Base-by-base conservation (phyloP, 2,797 vertebrate genomes). In the Channa striata region DNA sequence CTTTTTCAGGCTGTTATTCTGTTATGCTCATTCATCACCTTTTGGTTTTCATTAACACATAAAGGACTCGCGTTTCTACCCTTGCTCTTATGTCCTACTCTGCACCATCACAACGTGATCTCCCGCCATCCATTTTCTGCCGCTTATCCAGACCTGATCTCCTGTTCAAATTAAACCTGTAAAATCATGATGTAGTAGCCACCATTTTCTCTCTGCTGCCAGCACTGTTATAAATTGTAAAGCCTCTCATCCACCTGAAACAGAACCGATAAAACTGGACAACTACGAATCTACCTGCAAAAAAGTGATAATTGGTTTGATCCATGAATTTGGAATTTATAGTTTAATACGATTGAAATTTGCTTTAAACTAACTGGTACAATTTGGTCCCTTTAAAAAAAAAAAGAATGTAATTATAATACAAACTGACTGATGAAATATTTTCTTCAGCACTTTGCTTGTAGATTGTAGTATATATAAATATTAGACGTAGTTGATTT, bases 11-110 rank as follows among this genome's bases (percentile, higher is more conserved):
- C 43, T 14, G 46, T 72, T 49, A 23, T 69, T 78, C 62, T 62
- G 59, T 53, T 49, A 19, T 48, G 17, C 43, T 65, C 57, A 39
- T 43, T 63, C 25, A 10, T 68, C 53, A 63, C 59, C 30, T 63
- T 66, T 51, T 42, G 17, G 13, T 37, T 78, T 72, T 70, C 54
- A 77, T 78, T 69, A 72, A 61, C 74, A 74, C 67, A 33, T 61
- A 37, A 63, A 59, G 8, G 21, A 14, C 59, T 71, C 50, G 17
- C 13, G 39, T 59, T 68, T 68, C 8, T 21, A 1, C 30, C 40
- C 17, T 39, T 12, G 2, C 14, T 33, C 43, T 40, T 19, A 36
- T 23, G 21, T 70, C 71, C 65, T 52, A 25, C 21, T 56, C 30
- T 56, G 46, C 21, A 59, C 10, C 39, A 66, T 56, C 58, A 20